Conservation (phyloP, 2,888 invertebrate genomes). For the Lasioglossum morio region DNA sequence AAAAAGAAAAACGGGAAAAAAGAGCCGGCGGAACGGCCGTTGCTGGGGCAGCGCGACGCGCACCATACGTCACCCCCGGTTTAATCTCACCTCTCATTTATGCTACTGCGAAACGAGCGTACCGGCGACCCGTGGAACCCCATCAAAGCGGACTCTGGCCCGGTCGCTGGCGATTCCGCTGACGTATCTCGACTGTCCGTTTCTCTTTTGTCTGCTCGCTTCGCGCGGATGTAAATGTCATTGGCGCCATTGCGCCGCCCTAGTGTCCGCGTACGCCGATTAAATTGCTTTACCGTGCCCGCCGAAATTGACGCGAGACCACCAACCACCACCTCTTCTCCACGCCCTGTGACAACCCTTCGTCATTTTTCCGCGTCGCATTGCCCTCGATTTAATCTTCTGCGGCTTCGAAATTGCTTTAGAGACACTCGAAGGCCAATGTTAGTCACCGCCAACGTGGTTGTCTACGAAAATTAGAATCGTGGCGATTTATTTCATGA, state of each 20-base stretch:
- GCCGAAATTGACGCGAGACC: conserved; percentile 9
- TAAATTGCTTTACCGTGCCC: conserved; percentile 56
- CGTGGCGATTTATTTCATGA: neutral
- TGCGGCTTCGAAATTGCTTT: neutral
- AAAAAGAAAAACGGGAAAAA: conserved; percentile 41
- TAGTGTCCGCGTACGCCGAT: conserved; percentile 52
- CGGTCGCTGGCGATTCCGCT: conserved; percentile 74
- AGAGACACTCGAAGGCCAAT: neutral
- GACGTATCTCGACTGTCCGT: conserved; percentile 73
- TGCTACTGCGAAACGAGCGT: conserved; percentile 80
- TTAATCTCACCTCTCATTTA: conserved; percentile 83
- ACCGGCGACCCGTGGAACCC: conserved; percentile 68
- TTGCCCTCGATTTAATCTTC: neutral
- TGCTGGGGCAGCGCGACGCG: conserved; percentile 62
- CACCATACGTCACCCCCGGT: conserved; percentile 76
- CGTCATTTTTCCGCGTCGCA: neutral
- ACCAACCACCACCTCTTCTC: neutral
- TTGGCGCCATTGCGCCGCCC: conserved; percentile 70
- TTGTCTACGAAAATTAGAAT: neutral
- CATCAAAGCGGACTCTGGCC: conserved; percentile 60
- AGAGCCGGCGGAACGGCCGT: conserved; percentile 36
- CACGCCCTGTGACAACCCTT: no score
- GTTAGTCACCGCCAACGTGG: neutral
- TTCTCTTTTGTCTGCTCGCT: conserved; percentile 70
- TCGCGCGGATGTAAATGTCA: conserved; percentile 73